Percentiles rank a stretch among this genome's conserved stretches.
Conservation (phyloP, 2,113 vertebrate species). For the Tyrannus savana region DNA sequence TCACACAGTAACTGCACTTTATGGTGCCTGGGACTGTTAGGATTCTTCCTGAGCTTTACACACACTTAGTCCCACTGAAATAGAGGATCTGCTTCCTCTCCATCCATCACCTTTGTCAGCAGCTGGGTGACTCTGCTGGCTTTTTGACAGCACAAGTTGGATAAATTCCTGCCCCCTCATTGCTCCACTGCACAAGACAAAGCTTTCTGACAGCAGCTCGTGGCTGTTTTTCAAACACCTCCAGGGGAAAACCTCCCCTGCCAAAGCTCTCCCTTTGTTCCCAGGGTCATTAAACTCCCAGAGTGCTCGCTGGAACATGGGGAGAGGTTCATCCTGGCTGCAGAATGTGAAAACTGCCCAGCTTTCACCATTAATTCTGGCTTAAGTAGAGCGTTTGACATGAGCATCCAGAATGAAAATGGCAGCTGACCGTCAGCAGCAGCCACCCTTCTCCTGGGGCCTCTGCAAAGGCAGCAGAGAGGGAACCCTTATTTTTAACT, state of each 20-base stretch:
- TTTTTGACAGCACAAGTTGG: neutral
- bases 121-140: neutral
- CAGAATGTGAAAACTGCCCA: neutral
- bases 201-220: neutral
- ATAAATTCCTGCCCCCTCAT: neutral
- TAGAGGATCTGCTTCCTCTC: neutral
- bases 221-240: neutral
- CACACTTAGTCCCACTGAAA: neutral
- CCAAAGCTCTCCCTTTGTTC: neutral
- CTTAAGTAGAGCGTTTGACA: neutral
- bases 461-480: neutral
- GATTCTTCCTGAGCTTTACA: neutral
- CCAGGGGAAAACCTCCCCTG: neutral
- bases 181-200: neutral
- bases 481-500: neutral
- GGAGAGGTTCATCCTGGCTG: neutral
- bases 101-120: neutral
- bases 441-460: neutral
- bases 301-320: neutral
- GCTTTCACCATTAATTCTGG: neutral
- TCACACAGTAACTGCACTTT: neutral
- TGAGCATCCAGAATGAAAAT: neutral
- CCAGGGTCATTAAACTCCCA: neutral
- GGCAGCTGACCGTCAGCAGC: neutral
- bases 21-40: rapidly evolving